These are phyloP conservation scores for Hippotragus niger DNA, from an alignment of 2,113 vertebrate genomes.

Conservation along the genomic window DNA sequence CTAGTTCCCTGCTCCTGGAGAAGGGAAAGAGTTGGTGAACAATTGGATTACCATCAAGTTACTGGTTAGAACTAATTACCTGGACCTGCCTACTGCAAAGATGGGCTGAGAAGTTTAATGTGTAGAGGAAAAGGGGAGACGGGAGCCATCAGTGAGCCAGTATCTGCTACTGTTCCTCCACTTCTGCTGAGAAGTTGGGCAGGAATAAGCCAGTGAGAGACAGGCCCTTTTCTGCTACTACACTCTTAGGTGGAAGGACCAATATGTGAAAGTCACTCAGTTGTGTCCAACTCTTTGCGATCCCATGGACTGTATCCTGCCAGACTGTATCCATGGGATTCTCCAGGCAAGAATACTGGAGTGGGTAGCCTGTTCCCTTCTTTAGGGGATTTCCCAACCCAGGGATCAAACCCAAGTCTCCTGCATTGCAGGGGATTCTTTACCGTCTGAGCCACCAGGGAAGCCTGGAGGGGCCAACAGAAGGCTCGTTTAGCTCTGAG, in stretches of 20 bases:
- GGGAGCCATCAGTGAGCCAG: neutral
- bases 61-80: neutral
- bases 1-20: neutral
- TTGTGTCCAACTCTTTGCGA: neutral
- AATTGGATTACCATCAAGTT: neutral
- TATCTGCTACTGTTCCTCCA: neutral
- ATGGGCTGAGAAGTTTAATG: neutral
- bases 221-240: neutral
- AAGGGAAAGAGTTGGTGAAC: neutral
- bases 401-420: neutral
- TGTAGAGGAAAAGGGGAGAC: neutral
- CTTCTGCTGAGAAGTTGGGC: neutral
- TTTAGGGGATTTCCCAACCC: neutral
- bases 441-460: neutral
- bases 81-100: neutral
- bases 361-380: neutral
- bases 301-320: neutral
- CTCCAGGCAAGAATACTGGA: neutral
- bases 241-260: neutral
- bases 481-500: neutral
- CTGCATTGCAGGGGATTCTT: neutral
- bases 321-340: neutral
- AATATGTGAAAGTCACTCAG: neutral
- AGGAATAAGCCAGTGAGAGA: neutral
- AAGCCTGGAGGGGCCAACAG: neutral